A percentile compares a stretch with the other conserved stretches of the same genome.
These are phyloP conservation scores for Pseudococcus viburni DNA, from an alignment of 2,888 invertebrate genomes.

Conservation along the genomic window DNA sequence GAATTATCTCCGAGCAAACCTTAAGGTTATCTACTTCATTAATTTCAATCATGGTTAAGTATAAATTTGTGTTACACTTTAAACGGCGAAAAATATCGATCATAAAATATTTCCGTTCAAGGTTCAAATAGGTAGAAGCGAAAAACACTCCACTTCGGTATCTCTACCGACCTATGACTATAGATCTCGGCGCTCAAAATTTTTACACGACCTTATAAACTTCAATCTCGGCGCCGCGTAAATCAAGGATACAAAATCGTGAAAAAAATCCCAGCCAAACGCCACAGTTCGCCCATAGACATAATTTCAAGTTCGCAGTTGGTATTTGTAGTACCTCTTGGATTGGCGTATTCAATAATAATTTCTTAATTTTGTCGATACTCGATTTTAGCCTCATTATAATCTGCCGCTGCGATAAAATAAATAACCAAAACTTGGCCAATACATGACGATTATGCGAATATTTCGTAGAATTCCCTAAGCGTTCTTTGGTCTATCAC, in stretches of 20 bases:
- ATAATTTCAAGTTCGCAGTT: not conserved
- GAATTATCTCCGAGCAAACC: conserved; percentile 48
- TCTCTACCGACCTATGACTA: not conserved
- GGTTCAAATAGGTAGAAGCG: conserved; percentile 22
- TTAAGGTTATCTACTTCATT: conserved; percentile 57
- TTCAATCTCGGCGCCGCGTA: not conserved
- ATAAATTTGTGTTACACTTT: conserved; percentile 54
- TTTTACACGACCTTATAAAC: conserved; percentile 33
- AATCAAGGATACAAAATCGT: conserved; percentile 21
- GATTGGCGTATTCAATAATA: not conserved
- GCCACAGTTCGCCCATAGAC: not conserved
- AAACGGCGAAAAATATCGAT: conserved; percentile 50
- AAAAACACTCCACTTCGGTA: conserved; percentile 14
- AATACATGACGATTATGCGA: not conserved
- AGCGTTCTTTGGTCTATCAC: not conserved
- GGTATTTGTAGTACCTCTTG: too few relatives aligned
- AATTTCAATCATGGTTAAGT: conserved; percentile 54
- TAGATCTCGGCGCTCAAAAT: conserved; percentile 2
- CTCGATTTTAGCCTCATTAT: not conserved
- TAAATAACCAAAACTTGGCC: conserved; percentile 28
- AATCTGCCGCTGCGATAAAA: not conserved
- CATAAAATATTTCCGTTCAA: conserved; percentile 52
- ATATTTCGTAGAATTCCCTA: conserved; percentile 7
- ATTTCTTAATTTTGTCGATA: conserved; percentile 34
- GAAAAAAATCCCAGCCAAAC: not conserved